Evolutionary conservation across 92 coral and sea anemone species (phyloP).

Genomic region (Pocillopora grandis): DNA sequence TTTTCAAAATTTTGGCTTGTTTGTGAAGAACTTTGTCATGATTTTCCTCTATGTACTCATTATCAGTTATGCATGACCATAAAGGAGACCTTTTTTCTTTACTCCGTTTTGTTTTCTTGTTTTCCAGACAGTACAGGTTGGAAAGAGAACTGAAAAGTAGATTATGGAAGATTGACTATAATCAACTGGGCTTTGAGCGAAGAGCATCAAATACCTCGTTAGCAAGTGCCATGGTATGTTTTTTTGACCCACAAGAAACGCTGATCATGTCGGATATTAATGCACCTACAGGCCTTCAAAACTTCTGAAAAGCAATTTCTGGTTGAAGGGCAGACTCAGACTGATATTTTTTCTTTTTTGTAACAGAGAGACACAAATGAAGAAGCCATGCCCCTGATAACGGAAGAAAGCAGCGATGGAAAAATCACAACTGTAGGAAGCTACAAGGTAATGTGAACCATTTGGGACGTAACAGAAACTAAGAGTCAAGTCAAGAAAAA

Average conservation of each 20-base stretch:
- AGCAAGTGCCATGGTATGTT: constrained; percentile 66
- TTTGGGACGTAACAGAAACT: not conserved
- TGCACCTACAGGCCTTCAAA: not conserved
- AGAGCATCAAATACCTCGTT: constrained; percentile 79
- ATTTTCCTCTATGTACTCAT: too few relatives aligned
- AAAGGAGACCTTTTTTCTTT: too few relatives aligned
- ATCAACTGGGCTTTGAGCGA: constrained; percentile 72
- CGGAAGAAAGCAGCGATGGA: constrained; percentile 71
- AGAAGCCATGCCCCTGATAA: constrained; percentile 56
- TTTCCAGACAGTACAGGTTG: constrained; percentile 73
- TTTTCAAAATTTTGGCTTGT: too few relatives aligned
- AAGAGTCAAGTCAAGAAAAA: too few relatives aligned
- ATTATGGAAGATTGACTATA: constrained; percentile 87
- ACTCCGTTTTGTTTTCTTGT: not conserved
- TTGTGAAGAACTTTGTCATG: too few relatives aligned
- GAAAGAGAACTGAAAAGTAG: constrained; percentile 85
- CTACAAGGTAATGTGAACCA: constrained; percentile 65
- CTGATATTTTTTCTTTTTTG: not conserved
- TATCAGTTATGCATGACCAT: too few relatives aligned
- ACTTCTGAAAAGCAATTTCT: not conserved
- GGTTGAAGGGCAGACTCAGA: not conserved
- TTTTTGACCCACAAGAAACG: not conserved
- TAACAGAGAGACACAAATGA: constrained; percentile 47
- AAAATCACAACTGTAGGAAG: constrained; percentile 85
- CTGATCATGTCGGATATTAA: too few relatives aligned